Evolutionary conservation across 53 echinoderm and acorn worm species (phyloP), one percentile per base, ranked within the genome.

Genomic region (Holothuria leucospilota): DNA sequence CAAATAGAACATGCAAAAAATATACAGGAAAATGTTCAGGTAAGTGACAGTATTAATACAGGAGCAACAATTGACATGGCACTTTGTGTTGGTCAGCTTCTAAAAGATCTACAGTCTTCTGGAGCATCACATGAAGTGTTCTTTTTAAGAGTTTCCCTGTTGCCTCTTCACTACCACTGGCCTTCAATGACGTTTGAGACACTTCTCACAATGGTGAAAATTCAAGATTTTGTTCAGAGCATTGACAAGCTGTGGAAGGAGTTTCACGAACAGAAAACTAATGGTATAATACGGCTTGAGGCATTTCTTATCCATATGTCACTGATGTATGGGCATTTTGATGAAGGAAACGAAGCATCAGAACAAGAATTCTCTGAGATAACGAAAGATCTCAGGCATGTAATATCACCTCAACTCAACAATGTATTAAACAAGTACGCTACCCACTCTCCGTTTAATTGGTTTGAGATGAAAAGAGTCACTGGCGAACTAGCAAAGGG

Each of bases 311-410:
- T 85, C 71, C 71, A 85, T 85, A 41, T 49, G 10, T 85, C 53
- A 71, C 56, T 85, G 70, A 69, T 69, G 38, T 69, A 68, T 69
- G 85, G 27, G 0, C 49, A 85, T 29, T 85, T 85, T 10, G 40
- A 46, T 39, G 53, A 71, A 49, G 71, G 27, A 85, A 42, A 53
- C 71, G 85, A 85, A 53, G 51, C n/a, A n/a, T n/a, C n/a, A 85
- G 85, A 85, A 49, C 42, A 85, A 20, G 59, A 85, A 85, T 85
- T 85, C 71, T 71, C 85, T 49, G 85, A 71, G 72, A 69, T 70
- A 39, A 85, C 58, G 27, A 85, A 52, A 85, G 85, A 85, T 49
- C 71, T 85, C 29, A 70, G 70, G 64, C 85, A 85, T n/a, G 85
- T 71, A 3, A 2, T 85, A 51, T 85, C 85, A 71, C 72, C 85